These are phyloP conservation scores for Drosophila nr. medialis DNA, from an alignment of 2,888 invertebrate genomes.

Conservation along the genomic window DNA sequence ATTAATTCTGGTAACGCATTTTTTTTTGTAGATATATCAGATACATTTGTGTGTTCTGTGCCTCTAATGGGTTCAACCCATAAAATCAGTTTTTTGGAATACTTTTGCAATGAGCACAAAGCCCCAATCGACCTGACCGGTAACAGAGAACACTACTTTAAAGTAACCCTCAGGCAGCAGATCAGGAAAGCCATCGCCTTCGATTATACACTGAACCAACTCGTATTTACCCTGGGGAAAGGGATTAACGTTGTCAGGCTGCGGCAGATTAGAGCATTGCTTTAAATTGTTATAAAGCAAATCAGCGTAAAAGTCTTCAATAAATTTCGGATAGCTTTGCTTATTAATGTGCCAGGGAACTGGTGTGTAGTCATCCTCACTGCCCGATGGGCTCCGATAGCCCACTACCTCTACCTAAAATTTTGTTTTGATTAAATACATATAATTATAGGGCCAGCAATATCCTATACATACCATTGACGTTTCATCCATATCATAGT, in stretches of 20 bases:
- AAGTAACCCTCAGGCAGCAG: slow-evolving; percentile 56
- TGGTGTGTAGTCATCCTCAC: slow-evolving; percentile 50
- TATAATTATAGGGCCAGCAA: background rate
- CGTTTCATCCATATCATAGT: slow-evolving; percentile 33
- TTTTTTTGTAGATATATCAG: background rate
- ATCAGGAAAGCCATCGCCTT: slow-evolving; percentile 55
- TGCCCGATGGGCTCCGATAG: slow-evolving; percentile 49
- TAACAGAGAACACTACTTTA: slow-evolving; percentile 21
- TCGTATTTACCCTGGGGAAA: slow-evolving; percentile 4
- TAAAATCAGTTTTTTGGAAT: slow-evolving; percentile 10
- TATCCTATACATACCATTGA: slow-evolving; percentile 20
- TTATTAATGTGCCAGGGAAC: slow-evolving; percentile 36
- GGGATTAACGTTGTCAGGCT: background rate
- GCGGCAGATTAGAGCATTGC: slow-evolving; percentile 37
- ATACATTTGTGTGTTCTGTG: background rate
- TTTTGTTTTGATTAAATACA: background rate
- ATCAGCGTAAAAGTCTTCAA: slow-evolving; percentile 42
- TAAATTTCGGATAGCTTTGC: slow-evolving; percentile 15
- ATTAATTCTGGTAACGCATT: background rate
- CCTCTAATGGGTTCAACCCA: slow-evolving; percentile 8
- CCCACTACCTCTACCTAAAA: background rate
- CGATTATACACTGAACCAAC: slow-evolving; percentile 22
- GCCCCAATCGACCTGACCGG: slow-evolving; percentile 49
- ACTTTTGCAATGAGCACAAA: slow-evolving; percentile 11
- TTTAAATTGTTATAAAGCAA: slow-evolving; percentile 38